Evolutionary conservation across 2,888 invertebrate species (phyloP), one percentile per base, ranked within the genome.

Genomic region (Lithodes maja): DNA sequence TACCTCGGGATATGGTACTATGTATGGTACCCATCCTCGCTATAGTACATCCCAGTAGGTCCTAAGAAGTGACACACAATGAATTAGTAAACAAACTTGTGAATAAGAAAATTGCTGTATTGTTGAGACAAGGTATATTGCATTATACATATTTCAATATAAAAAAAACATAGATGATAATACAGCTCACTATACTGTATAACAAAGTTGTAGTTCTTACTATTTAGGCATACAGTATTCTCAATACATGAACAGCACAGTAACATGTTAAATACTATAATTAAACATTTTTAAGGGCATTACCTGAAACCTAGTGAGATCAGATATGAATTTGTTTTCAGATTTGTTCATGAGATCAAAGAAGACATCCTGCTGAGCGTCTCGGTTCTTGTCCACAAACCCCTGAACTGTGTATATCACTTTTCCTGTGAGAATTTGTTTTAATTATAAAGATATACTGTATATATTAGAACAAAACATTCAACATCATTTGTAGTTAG

Each of bases 311-410:
- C 95, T 95, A 1, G 96, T 95, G 9, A 96, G 94, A 93, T 97
- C 97, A 93, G 97, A 96, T 0, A 98, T 96, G 93, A 98, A 97
- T 71, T 96, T 96, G 93, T 97, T 97, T 2, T 95, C 96, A 82
- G 98, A 97, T 75, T 97, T 95, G 78, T 97, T 96, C 95, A 98
- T 96, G 92, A 97, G 96, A 93, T 98, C 98, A 92, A 98, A 98
- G 93, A 98, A 96, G 0, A 98, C 97, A 93, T 98, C 98, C 93
- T 98, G 98, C 93, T 98, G 98, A 0, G 97, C 97, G 93, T 98
- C 98, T 7, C 98, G 95, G 94, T 98, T 98, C 94, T 98, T 98
- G 93, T 98, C 98, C 1, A 98, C 97, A 94, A 98, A 97, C 33
- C 98, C 97, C 91, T 96, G 96, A 3, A 96, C 95, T 93, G 95